These are phyloP conservation scores for Megalops cyprinoides DNA, from an alignment of 2,797 vertebrate genomes.

Conservation along the genomic window DNA sequence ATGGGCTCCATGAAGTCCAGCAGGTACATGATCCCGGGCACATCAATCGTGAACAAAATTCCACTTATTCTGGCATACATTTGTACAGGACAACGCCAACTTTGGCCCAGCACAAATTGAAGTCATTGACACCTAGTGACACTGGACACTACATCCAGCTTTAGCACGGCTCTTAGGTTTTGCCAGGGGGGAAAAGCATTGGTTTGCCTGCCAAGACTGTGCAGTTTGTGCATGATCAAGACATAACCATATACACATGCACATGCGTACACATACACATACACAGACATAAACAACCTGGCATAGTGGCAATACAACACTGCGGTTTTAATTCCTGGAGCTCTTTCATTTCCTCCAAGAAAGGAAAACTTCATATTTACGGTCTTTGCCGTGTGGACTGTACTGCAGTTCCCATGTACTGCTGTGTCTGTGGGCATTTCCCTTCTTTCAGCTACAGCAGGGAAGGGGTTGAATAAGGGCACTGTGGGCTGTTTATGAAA, in stretches of 20 bases:
- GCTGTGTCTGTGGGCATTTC: no score
- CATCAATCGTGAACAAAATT: slow-evolving; percentile 94
- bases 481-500: background rate
- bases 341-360: no score
- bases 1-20: slow-evolving; percentile 96
- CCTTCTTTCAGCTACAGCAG: background rate
- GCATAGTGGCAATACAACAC: background rate
- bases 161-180: no score
- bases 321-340: background rate
- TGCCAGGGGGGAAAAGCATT: no score
- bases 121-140: no score
- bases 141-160: no score
- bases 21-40: slow-evolving; percentile 97
- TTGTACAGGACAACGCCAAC: no score
- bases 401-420: background rate
- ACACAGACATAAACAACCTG: background rate
- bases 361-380: no score
- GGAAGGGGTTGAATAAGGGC: background rate
- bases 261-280: background rate
- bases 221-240: background rate
- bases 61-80: no score
- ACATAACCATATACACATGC: background rate
- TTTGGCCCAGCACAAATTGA: no score
- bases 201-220: background rate
- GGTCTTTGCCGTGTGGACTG: no score